Evolutionary conservation across 1,140 invertebrate species (phyloP).

Genomic region (Parapsyche elsis): DNA sequence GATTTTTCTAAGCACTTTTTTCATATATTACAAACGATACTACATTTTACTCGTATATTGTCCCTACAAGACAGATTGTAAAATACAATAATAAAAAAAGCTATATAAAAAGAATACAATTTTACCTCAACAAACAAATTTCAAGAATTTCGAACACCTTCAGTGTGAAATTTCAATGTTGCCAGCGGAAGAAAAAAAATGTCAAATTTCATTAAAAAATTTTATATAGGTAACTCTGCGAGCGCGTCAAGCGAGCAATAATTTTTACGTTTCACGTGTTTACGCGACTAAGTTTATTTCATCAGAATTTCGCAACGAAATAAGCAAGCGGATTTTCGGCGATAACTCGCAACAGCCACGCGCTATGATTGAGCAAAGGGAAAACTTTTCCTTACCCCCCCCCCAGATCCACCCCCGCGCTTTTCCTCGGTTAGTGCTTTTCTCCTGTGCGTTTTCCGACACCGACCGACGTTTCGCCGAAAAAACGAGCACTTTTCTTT

Average conservation of each 20-base stretch:
- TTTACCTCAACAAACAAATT: too few relatives aligned
- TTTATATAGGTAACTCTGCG: too few relatives aligned
- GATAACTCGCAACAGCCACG: background rate
- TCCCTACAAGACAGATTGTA: too few relatives aligned
- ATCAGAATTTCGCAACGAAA: background rate
- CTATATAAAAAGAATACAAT: too few relatives aligned
- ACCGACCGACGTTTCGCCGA: background rate
- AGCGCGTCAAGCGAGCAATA: too few relatives aligned
- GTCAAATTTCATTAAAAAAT: too few relatives aligned
- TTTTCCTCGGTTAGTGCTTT: background rate
- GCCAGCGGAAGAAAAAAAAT: too few relatives aligned
- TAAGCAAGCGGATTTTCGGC: background rate
- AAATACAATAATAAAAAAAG: too few relatives aligned
- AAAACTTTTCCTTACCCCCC: background rate
- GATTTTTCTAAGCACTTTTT: background rate
- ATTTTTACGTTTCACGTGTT: background rate
- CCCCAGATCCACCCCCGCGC: background rate
- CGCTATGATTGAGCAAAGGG: slow-evolving; percentile 5
- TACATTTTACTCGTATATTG: too few relatives aligned
- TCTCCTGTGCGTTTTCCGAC: background rate
- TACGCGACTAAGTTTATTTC: slow-evolving; percentile 5
- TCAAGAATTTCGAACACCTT: too few relatives aligned
- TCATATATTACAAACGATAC: too few relatives aligned
- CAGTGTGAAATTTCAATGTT: too few relatives aligned
- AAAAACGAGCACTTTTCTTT: background rate